Percentiles rank a stretch among this genome's conserved stretches.
Evolutionary conservation across 2,888 invertebrate genomes (phyloP).

Genomic region (Diogma glabrata): DNA sequence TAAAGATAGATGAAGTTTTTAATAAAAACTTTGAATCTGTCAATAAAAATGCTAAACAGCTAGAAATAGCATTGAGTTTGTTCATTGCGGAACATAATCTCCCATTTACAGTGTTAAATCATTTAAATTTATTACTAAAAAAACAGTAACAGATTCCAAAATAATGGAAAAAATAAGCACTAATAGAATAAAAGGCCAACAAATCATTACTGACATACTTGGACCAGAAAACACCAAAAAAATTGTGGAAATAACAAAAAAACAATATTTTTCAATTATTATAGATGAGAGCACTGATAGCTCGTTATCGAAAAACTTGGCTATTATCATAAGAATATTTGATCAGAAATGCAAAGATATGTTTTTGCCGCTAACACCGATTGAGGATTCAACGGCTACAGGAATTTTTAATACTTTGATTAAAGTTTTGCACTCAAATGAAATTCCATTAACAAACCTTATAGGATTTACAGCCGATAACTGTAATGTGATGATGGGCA

Average conservation of each 20-base stretch:
- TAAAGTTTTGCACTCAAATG: background rate
- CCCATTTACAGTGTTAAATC: constrained; percentile 10
- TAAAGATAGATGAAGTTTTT: background rate
- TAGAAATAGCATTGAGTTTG: constrained; percentile 6
- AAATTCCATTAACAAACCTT: background rate
- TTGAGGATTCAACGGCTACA: constrained; percentile 8
- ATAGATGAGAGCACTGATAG: constrained; percentile 15
- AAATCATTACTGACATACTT: constrained; percentile 12
- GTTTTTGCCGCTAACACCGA: constrained; percentile 9
- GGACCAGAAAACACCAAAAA: constrained; percentile 11
- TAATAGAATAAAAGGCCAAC: constrained; percentile 10
- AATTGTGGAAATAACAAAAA: constrained; percentile 10
- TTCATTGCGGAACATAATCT: constrained; percentile 14
- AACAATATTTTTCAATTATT: constrained; percentile 13
- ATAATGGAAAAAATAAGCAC: constrained; percentile 12
- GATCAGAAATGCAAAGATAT: constrained; percentile 8
- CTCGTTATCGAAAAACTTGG: constrained; percentile 12
- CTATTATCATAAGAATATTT: constrained; percentile 13
- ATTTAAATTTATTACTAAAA: constrained; percentile 11
- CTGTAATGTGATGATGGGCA: constrained; percentile 15
- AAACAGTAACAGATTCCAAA: constrained; percentile 11
- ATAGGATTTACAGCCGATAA: constrained; percentile 13
- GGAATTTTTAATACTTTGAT: background rate
- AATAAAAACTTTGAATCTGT: background rate
- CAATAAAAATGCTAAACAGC: constrained; percentile 7